Percentiles rank a stretch among this genome's conserved stretches.
These are phyloP conservation scores for Glyphotaelius pellucidus DNA, from an alignment of 2,888 invertebrate species.

Conservation along the genomic window DNA sequence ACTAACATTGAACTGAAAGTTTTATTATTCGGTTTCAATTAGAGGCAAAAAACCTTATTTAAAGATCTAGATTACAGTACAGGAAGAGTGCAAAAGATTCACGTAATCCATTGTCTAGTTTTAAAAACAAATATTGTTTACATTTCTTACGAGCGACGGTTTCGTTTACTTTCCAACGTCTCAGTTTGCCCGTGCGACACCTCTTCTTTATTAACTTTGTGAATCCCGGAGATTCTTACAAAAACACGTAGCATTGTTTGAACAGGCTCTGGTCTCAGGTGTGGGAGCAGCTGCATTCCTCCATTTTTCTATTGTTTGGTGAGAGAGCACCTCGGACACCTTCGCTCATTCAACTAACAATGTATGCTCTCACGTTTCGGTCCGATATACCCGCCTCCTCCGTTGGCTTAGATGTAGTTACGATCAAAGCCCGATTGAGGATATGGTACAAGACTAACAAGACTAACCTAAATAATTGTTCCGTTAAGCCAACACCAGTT, in stretches of 20 bases:
- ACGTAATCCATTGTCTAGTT: not conserved
- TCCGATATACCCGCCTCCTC: not conserved
- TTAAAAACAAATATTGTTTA: not conserved
- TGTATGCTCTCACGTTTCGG: slow-evolving; percentile 38
- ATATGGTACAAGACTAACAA: not conserved
- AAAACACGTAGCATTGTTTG: slow-evolving; percentile 62
- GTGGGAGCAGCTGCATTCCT: slow-evolving; percentile 58
- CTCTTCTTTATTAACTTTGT: slow-evolving; percentile 27
- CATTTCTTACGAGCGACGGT: not conserved
- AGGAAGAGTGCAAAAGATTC: not conserved
- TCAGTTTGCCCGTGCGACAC: not conserved
- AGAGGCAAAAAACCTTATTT: too few species aligned
- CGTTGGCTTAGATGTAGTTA: not conserved
- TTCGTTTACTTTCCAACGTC: not conserved
- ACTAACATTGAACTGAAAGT: not conserved
- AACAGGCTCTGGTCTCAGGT: slow-evolving; percentile 48
- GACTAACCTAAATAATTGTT: not conserved
- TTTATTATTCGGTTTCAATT: not conserved
- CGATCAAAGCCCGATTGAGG: not conserved
- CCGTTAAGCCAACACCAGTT: not conserved
- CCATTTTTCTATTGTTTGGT: slow-evolving; percentile 48
- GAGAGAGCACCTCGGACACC: slow-evolving; percentile 52
- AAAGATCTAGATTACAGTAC: not conserved
- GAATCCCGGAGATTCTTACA: slow-evolving; percentile 55
- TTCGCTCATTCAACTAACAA: slow-evolving; percentile 37